A percentile compares a stretch with the other conserved stretches of the same genome.
Conservation (phyloP, 2,888 invertebrate genomes). For the Ectemnius cavifrons region DNA sequence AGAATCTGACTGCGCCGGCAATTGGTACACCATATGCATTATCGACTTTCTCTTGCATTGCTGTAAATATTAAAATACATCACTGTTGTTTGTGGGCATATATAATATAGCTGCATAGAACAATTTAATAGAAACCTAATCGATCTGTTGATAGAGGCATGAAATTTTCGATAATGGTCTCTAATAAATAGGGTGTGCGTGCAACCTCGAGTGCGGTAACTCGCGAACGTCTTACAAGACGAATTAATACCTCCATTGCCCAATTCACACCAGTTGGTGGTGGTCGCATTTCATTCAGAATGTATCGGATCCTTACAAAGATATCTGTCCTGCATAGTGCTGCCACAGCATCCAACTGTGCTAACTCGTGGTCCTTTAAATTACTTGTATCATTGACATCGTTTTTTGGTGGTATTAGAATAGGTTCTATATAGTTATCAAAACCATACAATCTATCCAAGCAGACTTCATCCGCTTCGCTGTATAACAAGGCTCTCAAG, state of each 20-base stretch:
- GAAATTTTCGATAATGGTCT: conserved; percentile 82
- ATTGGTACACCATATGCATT: conserved; percentile 84
- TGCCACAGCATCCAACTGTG: conserved; percentile 89
- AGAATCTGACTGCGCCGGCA: conserved; percentile 85
- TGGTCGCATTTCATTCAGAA: conserved; percentile 85
- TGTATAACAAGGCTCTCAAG: conserved; percentile 86
- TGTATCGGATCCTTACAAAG: conserved; percentile 86
- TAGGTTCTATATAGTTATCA: conserved; percentile 76
- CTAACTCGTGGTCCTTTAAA: conserved; percentile 91
- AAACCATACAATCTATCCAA: conserved; percentile 84
- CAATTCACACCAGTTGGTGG: conserved; percentile 86
- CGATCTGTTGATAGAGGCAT: conserved; percentile 77
- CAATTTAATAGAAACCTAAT: conserved; percentile 43
- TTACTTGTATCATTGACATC: conserved; percentile 81
- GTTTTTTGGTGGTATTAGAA: conserved; percentile 67
- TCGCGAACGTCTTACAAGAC: conserved; percentile 88
- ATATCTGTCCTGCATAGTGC: conserved; percentile 88
- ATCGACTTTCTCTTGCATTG: conserved; percentile 74
- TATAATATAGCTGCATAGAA: background rate
- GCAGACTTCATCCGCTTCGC: conserved; percentile 88
- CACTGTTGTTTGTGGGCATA: background rate
- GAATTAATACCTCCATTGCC: conserved; percentile 88
- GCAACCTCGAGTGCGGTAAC: conserved; percentile 83
- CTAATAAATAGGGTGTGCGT: conserved; percentile 83
- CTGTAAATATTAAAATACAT: conserved; percentile 28